Conservation (phyloP, 1,140 invertebrate genomes). For the Ruditapes philippinarum region DNA sequence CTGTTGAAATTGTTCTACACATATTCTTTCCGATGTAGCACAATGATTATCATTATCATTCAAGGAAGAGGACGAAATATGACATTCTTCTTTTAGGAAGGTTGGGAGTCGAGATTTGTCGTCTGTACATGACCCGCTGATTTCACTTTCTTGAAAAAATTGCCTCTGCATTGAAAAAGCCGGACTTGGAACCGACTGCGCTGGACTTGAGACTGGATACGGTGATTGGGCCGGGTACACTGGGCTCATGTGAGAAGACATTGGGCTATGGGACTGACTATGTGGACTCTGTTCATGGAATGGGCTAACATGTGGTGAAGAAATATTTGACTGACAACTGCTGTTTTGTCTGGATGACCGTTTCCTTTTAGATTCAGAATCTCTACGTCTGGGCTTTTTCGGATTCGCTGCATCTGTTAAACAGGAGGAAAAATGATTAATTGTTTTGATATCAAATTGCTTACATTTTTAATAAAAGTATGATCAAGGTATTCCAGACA, state of each 20-base stretch:
- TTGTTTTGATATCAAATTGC: too few species aligned
- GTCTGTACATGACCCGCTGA: background rate
- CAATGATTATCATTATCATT: too few species aligned
- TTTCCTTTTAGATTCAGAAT: background rate
- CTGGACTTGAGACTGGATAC: background rate
- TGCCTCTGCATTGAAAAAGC: background rate
- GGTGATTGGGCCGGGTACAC: background rate
- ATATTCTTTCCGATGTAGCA: too few species aligned
- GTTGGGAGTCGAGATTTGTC: background rate
- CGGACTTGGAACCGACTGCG: background rate
- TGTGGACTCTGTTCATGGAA: background rate
- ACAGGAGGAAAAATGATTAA: too few species aligned
- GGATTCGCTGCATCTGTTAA: background rate
- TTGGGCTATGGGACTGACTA: background rate
- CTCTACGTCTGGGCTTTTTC: background rate
- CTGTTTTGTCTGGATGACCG: background rate
- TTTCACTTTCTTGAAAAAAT: background rate
- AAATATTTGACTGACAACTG: background rate
- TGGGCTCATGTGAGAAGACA: background rate
- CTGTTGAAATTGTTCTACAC: too few species aligned
- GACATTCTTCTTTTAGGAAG: background rate
- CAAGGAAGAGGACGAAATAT: background rate
- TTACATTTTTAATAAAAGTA: too few species aligned
- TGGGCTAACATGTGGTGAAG: background rate
- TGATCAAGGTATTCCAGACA: too few species aligned